phyloP scores from a whole-genome alignment of 2,797 vertebrate genomes.

The Gastrophryne carolinensis region DNA sequence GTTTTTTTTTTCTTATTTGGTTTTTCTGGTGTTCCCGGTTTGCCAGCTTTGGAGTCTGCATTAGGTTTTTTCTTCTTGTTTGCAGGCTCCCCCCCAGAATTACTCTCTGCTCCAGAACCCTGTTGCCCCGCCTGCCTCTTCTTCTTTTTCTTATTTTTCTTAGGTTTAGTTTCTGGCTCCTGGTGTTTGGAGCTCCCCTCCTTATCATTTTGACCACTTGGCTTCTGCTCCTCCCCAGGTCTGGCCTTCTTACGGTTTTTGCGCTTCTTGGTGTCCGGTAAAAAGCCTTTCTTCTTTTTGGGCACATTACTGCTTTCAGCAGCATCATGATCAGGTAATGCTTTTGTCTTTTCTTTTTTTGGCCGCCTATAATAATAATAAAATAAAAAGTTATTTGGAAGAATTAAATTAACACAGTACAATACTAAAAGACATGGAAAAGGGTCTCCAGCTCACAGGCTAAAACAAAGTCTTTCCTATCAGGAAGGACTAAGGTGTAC shows the following conservation, averaged over 20 bases:
- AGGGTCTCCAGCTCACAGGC: too few relatives aligned
- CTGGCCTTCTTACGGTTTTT: slow-evolving; percentile 67
- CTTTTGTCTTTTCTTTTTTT: slow-evolving; percentile 19
- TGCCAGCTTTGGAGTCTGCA: neutral
- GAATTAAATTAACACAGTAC: too few relatives aligned
- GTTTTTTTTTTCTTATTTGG: slow-evolving; percentile 13
- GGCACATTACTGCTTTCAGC: neutral
- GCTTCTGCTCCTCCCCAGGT: slow-evolving; percentile 23
- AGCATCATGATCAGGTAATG: neutral
- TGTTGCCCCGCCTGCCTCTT: neutral
- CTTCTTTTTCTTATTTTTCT: slow-evolving; percentile 37
- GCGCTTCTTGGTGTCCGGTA: slow-evolving; percentile 78
- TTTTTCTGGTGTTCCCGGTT: neutral
- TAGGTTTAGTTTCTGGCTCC: neutral
- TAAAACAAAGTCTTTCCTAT: too few relatives aligned
- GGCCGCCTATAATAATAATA: neutral
- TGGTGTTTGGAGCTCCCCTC: neutral
- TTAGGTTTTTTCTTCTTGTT: slow-evolving; percentile 23
- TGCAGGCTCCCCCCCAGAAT: neutral
- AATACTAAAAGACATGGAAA: too few relatives aligned
- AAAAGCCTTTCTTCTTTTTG: slow-evolving; percentile 77
- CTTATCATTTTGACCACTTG: neutral
- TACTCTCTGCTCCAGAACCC: neutral
- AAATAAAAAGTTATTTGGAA: neutral
- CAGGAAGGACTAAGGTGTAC: too few relatives aligned